Percentiles rank a stretch among this genome's conserved stretches.
Evolutionary conservation across 2,888 invertebrate genomes (phyloP).

Genomic region (Pyrgus malvae): DNA sequence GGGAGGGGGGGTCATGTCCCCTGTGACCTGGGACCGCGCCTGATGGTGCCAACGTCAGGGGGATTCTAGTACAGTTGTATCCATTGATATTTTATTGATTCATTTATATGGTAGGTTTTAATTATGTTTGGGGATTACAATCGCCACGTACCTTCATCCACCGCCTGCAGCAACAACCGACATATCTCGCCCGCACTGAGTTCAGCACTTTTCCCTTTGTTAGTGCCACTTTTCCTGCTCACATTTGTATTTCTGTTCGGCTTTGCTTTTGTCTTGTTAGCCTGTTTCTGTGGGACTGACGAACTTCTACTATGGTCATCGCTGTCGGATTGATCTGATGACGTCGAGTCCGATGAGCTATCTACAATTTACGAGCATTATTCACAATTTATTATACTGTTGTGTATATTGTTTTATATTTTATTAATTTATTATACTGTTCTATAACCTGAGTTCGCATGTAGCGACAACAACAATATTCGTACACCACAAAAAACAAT

Average conservation of each 20-base stretch:
- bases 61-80: no score
- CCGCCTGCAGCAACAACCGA: conserved; percentile 63
- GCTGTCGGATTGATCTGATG: conserved; percentile 48
- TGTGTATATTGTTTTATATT: no score
- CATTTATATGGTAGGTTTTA: no score
- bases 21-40: no score
- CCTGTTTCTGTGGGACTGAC: conserved; percentile 42
- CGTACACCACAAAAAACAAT: no score
- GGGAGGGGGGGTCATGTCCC: no score
- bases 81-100: no score
- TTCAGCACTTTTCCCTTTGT: conserved; percentile 44
- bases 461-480: no score
- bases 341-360: conserved; percentile 51
- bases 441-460: no score
- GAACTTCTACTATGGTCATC: conserved; percentile 41
- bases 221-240: conserved; percentile 35
- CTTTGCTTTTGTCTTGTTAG: conserved; percentile 35
- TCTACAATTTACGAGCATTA: conserved; percentile 36
- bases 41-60: no score
- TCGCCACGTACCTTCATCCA: conserved; percentile 67
- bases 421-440: no score
- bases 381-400: neutral
- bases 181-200: conserved; percentile 68
- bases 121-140: no score
- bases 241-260: conserved; percentile 35